phyloP scores from a whole-genome alignment of 2,888 invertebrate species.

The Fissipunctia ypsillon region DNA sequence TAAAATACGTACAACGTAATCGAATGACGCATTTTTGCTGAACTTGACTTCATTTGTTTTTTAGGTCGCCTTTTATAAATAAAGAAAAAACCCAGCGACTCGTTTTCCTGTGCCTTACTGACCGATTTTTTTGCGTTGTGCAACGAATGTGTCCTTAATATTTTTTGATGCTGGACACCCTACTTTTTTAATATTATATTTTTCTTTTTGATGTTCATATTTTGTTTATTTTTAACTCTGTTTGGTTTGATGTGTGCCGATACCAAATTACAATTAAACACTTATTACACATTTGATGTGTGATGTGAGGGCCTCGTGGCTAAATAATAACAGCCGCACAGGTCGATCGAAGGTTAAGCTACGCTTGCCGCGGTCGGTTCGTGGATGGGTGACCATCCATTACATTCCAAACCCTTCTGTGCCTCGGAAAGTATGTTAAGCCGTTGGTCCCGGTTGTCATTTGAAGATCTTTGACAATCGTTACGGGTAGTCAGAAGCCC shows the following conservation, averaged over 20 bases:
- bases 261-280: too few species aligned
- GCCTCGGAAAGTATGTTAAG: too few species aligned
- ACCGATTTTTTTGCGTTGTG: constrained; percentile 64
- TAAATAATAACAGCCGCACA: neutral
- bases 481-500: too few species aligned
- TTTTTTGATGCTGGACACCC: constrained; percentile 40
- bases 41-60: constrained; percentile 83
- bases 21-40: constrained; percentile 74
- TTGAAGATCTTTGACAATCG: too few species aligned
- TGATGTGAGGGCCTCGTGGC: neutral
- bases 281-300: neutral
- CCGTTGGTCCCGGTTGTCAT: too few species aligned
- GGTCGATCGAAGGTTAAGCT: neutral
- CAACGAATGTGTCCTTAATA: constrained; percentile 51
- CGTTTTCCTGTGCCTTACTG: constrained; percentile 59
- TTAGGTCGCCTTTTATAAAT: constrained; percentile 72
- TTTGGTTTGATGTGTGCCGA: neutral
- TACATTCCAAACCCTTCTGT: too few species aligned
- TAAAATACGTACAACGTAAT: constrained; percentile 55
- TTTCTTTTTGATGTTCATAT: neutral
- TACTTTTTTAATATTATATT: constrained; percentile 24
- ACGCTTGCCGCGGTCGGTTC: neutral
- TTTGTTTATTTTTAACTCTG: neutral
- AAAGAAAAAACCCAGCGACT: constrained; percentile 53
- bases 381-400: too few species aligned